These are phyloP conservation scores for Lycorma delicatula DNA, from an alignment of 1,140 invertebrate genomes.

Conservation along the genomic window DNA sequence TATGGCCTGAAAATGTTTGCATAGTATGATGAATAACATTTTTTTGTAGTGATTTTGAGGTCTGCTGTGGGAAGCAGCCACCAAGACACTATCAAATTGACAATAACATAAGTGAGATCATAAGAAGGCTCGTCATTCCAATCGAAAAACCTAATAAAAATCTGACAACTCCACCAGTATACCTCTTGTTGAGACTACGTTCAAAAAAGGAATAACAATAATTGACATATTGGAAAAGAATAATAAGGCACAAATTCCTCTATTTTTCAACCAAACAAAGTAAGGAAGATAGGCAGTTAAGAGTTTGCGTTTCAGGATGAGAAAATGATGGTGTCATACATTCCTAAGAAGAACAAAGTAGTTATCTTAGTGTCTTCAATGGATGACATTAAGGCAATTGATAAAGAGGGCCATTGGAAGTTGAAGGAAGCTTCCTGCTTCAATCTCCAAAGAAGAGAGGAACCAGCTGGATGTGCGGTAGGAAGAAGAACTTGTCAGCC, in stretches of 20 bases:
- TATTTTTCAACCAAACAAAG: conserved; percentile 19
- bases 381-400: conserved; percentile 27
- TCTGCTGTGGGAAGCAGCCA: conserved; percentile 35
- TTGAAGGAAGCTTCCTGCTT: neutral
- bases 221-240: conserved; percentile 40
- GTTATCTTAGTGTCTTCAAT: conserved; percentile 32
- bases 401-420: conserved; percentile 11
- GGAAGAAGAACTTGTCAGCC: neutral
- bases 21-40: conserved; percentile 21
- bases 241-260: conserved; percentile 38
- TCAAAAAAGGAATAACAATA: conserved; percentile 32
- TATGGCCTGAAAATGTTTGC: conserved; percentile 36
- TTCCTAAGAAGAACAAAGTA: conserved; percentile 23
- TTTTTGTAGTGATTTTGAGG: conserved; percentile 34
- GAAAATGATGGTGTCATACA: conserved; percentile 16
- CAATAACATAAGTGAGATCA: conserved; percentile 29
- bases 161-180: conserved; percentile 34
- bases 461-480: conserved; percentile 6
- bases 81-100: conserved; percentile 29
- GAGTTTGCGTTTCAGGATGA: conserved; percentile 16
- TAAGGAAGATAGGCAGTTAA: neutral
- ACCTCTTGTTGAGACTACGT: conserved; percentile 31
- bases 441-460: neutral
- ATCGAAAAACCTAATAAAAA: conserved; percentile 32
- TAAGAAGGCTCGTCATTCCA: conserved; percentile 27